Evolutionary conservation across 2,113 vertebrate genomes (phyloP).

Genomic region (Alosa alosa): DNA sequence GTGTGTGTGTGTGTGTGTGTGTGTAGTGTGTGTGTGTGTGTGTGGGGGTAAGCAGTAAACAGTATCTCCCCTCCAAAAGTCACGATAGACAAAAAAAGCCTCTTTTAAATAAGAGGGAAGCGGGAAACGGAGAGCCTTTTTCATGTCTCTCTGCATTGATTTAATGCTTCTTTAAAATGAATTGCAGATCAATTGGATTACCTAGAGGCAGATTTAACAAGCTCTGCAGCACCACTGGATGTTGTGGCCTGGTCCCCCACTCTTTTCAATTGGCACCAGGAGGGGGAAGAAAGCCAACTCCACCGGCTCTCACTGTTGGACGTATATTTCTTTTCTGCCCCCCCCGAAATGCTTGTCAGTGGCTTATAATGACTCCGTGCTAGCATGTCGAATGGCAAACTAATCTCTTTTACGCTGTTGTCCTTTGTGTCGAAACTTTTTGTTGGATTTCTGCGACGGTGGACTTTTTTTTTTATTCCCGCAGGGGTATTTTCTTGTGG

Average conservation of each 20-base stretch:
- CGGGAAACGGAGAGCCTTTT: constrained; percentile 58
- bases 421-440: constrained; percentile 46
- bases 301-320: not conserved
- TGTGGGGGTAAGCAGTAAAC: not conserved
- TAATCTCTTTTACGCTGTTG: constrained; percentile 30
- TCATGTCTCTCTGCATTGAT: constrained; percentile 74
- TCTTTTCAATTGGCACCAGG: not conserved
- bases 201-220: constrained; percentile 74
- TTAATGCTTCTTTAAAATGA: constrained; percentile 74
- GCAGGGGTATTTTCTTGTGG: not conserved
- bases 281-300: not conserved
- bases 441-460: not conserved
- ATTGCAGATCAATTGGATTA: constrained; percentile 79
- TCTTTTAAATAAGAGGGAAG: not conserved
- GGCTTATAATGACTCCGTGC: constrained; percentile 29
- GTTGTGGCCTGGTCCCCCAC: constrained; percentile 57
- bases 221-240: constrained; percentile 61
- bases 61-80: constrained; percentile 24
- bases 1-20: constrained; percentile 23
- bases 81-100: no score
- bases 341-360: constrained; percentile 15
- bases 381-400: constrained; percentile 43
- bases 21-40: no score
- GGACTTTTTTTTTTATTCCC: not conserved
- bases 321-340: not conserved